Evolutionary conservation across 2,113 vertebrate genomes (phyloP).

Genomic region (Scortum barcoo): DNA sequence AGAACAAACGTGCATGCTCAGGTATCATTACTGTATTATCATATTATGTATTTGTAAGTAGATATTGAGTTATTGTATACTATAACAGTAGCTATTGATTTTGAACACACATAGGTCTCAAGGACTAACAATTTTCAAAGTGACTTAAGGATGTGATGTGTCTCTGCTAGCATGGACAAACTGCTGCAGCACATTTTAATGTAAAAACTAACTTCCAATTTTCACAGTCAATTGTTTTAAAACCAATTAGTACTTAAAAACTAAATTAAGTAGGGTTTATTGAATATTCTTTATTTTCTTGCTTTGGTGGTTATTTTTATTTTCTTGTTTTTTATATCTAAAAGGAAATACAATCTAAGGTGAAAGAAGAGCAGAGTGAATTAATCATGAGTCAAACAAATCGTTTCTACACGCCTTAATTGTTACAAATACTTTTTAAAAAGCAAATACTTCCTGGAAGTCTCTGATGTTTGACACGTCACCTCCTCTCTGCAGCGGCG

Average conservation of each 20-base stretch:
- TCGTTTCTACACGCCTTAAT: neutral
- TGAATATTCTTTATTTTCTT: neutral
- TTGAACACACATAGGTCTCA: neutral
- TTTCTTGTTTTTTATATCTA: neutral
- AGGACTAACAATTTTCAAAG: neutral
- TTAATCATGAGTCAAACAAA: neutral
- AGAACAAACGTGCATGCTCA: neutral
- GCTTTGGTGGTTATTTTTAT: neutral
- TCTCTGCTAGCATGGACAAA: neutral
- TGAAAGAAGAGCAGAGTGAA: neutral
- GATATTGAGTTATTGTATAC: too few relatives aligned
- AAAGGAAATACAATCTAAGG: neutral
- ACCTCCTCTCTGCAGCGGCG: slow-evolving; percentile 4
- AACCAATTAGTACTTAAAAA: neutral
- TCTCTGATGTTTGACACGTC: slow-evolving; percentile 13
- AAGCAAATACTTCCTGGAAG: slow-evolving; percentile 45
- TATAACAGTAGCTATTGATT: too few relatives aligned
- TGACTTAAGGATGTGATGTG: neutral
- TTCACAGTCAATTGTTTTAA: neutral
- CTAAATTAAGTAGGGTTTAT: neutral
- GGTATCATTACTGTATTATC: neutral
- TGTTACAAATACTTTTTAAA: slow-evolving; percentile 16
- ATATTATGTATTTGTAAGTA: neutral
- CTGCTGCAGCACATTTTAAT: neutral
- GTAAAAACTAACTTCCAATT: neutral